These are phyloP conservation scores for Lepus americanus DNA, from an alignment of 2,113 vertebrate genomes.

Conservation along the genomic window DNA sequence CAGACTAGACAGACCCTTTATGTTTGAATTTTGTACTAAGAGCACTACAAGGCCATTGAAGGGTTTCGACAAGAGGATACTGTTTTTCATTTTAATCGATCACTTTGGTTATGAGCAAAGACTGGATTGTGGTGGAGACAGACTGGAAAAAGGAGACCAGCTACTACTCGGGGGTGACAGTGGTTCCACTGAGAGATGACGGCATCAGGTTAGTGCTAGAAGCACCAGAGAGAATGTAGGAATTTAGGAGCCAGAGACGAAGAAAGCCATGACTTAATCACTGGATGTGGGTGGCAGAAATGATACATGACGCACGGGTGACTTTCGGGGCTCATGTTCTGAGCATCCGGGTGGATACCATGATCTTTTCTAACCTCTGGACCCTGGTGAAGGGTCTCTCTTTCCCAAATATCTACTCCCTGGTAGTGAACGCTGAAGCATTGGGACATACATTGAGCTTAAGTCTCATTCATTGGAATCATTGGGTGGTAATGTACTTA, in stretches of 20 bases:
- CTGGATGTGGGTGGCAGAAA: background rate
- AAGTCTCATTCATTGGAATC: background rate
- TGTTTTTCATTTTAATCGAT: conserved; percentile 1
- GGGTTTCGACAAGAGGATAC: background rate
- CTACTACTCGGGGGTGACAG: no score
- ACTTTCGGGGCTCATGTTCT: background rate
- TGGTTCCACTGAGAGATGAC: background rate
- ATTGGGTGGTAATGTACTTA: background rate
- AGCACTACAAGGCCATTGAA: background rate
- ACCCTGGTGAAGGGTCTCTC: background rate
- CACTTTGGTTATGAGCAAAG: background rate
- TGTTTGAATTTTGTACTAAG: background rate
- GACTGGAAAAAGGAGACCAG: background rate
- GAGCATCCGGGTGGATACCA: background rate
- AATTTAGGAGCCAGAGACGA: background rate
- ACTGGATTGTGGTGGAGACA: background rate
- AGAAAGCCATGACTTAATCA: background rate
- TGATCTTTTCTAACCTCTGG: background rate
- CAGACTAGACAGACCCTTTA: background rate
- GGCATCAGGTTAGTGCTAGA: background rate
- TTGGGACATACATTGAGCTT: background rate
- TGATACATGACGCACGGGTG: background rate
- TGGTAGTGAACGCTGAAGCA: background rate
- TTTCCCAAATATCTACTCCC: background rate
- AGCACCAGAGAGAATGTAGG: background rate